Conservation (phyloP, 2,888 invertebrate genomes). For the Mythimna loreyi region DNA sequence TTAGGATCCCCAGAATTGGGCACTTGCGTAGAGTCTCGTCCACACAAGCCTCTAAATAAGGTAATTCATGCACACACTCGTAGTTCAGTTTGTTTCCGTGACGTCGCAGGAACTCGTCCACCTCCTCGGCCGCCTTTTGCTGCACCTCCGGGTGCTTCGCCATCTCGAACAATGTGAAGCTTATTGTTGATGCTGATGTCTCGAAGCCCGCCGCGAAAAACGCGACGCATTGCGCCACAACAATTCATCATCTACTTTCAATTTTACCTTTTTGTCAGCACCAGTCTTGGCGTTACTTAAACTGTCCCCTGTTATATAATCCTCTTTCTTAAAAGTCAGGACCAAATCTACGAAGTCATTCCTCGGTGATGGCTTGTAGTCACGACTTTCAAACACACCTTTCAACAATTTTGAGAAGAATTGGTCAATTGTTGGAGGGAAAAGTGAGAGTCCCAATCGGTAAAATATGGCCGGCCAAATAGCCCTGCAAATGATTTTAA, state of each 20-base stretch:
- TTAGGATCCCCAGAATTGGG: slow-evolving; percentile 71
- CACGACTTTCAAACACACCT: slow-evolving; percentile 67
- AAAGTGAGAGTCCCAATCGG: slow-evolving; percentile 63
- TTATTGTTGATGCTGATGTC: slow-evolving; percentile 71
- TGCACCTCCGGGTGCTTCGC: slow-evolving; percentile 71
- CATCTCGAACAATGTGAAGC: slow-evolving; percentile 72
- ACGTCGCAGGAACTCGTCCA: slow-evolving; percentile 70
- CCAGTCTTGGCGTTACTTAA: slow-evolving; percentile 63
- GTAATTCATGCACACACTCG: slow-evolving; percentile 73
- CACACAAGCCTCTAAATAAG: slow-evolving; percentile 74
- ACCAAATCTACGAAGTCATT: slow-evolving; percentile 78
- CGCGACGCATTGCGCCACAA: slow-evolving; percentile 87
- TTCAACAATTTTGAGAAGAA: slow-evolving; percentile 70
- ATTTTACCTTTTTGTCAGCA: slow-evolving; percentile 55
- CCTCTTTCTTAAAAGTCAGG: slow-evolving; percentile 68
- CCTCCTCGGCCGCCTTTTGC: slow-evolving; percentile 66
- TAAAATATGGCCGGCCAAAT: slow-evolving; percentile 78
- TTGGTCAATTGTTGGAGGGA: slow-evolving; percentile 59
- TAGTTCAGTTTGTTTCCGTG: slow-evolving; percentile 64
- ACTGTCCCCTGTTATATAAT: slow-evolving; percentile 69
- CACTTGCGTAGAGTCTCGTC: slow-evolving; percentile 76
- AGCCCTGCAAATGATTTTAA: slow-evolving; percentile 60
- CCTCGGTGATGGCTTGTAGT: slow-evolving; percentile 63
- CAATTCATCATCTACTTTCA: slow-evolving; percentile 79
- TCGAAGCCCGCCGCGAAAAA: slow-evolving; percentile 84